Evolutionary conservation across 1,140 invertebrate species (phyloP).

Genomic region (Ganaspis sp.): DNA sequence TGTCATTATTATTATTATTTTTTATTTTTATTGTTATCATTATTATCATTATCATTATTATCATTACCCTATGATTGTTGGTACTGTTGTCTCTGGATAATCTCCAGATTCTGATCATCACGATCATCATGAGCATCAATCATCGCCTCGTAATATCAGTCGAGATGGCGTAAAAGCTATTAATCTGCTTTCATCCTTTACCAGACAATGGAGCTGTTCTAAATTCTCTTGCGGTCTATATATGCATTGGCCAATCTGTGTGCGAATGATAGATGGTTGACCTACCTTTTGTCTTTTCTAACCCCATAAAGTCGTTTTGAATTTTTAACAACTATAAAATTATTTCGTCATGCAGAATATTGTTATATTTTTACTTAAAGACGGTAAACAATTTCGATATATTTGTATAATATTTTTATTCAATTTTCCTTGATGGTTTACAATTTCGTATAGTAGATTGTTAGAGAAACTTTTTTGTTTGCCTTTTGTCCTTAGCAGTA

Average conservation of each 20-base stretch:
- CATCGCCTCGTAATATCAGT: neutral
- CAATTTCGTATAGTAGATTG: too few species aligned
- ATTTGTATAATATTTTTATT: too few species aligned
- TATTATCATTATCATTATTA: neutral
- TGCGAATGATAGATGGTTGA: neutral
- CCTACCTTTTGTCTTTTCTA: neutral
- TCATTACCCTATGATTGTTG: neutral
- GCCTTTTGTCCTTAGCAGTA: too few species aligned
- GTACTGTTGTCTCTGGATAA: neutral
- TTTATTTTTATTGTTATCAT: neutral
- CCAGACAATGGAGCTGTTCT: conserved; percentile 59
- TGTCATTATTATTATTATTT: conserved; percentile 15
- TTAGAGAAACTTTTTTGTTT: too few species aligned
- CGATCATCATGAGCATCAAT: neutral
- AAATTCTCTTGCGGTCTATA: conserved; percentile 48
- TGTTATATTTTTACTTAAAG: neutral
- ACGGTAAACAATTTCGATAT: too few species aligned
- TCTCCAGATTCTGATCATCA: neutral
- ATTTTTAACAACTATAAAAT: too few species aligned
- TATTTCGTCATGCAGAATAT: too few species aligned
- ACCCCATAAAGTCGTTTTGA: too few species aligned
- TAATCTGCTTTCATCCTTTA: conserved; percentile 44
- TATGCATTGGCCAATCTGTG: conserved; percentile 2
- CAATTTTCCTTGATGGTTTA: too few species aligned
- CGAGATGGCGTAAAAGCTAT: conserved; percentile 42